phyloP scores from a whole-genome alignment of 2,797 vertebrate genomes.

The Phalanger gymnotis region DNA sequence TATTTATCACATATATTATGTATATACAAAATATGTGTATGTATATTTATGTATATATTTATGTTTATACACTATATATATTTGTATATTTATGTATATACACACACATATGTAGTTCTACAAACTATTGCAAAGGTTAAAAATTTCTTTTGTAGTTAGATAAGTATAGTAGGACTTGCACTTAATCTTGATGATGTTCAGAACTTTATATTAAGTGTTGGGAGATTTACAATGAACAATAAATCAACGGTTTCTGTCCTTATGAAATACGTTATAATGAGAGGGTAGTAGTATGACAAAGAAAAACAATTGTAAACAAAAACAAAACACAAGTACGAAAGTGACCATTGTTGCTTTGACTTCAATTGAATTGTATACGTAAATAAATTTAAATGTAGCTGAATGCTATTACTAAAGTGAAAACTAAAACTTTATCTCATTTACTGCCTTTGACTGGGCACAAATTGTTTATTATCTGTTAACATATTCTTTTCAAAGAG shows the following conservation, averaged over 20 bases:
- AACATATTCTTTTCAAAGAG: too few species aligned
- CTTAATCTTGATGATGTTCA: background rate
- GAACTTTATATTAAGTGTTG: background rate
- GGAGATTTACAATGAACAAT: background rate
- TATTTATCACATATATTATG: background rate
- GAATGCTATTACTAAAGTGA: too few species aligned
- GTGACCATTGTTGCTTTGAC: too few species aligned
- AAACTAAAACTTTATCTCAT: too few species aligned
- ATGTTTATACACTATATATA: too few species aligned
- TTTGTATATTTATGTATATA: too few species aligned
- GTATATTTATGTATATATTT: too few species aligned
- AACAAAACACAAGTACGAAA: too few species aligned
- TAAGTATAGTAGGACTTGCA: background rate
- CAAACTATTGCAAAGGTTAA: background rate
- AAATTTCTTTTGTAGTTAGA: background rate
- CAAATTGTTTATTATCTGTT: too few species aligned
- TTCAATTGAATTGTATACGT: too few species aligned
- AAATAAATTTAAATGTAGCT: too few species aligned
- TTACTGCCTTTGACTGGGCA: too few species aligned
- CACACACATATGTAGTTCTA: background rate
- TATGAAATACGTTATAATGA: background rate
- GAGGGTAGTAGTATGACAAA: background rate
- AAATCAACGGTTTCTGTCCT: background rate
- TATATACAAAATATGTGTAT: fast-evolving
- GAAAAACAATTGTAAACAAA: background rate